Conservation (phyloP, 2,113 vertebrate genomes). For the Rhinolophus sinicus region DNA sequence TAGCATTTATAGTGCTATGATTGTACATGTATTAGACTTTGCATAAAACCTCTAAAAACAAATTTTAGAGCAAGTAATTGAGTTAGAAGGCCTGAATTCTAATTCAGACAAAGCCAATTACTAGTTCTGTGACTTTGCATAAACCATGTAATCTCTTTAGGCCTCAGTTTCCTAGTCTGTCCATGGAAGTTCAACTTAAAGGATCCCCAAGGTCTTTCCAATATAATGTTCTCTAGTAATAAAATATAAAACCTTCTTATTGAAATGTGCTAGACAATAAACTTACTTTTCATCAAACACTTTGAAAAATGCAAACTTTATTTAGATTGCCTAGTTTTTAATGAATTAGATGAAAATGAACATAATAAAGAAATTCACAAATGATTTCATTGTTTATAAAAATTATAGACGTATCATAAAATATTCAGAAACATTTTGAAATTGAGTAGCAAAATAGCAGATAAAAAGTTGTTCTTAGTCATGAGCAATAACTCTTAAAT, state of each 20-base stretch:
- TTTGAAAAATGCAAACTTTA: conserved; percentile 35
- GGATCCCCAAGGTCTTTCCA: not conserved
- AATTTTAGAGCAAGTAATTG: not conserved
- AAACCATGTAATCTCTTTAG: not conserved
- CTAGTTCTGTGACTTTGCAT: not conserved
- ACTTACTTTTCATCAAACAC: conserved; percentile 3
- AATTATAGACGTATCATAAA: conserved; percentile 1
- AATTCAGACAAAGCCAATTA: not conserved
- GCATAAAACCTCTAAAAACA: not conserved
- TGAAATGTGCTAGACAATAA: not conserved
- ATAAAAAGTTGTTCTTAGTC: not conserved
- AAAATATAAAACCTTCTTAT: conserved; percentile 4
- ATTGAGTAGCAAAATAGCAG: conserved; percentile 16
- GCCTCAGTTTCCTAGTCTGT: not conserved
- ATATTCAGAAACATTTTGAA: conserved; percentile 49
- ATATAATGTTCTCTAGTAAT: not conserved
- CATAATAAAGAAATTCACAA: conserved; percentile 16
- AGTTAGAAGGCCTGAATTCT: not conserved
- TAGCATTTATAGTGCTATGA: not conserved
- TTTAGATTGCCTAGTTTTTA: not conserved
- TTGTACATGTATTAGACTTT: conserved; percentile 35
- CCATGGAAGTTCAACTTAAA: not conserved
- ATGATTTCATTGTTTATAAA: conserved; percentile 37
- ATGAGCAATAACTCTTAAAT: not conserved
- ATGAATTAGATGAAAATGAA: conserved; percentile 9